These are phyloP conservation scores for Argyra leucocephala DNA, from an alignment of 2,888 invertebrate species.

Conservation along the genomic window DNA sequence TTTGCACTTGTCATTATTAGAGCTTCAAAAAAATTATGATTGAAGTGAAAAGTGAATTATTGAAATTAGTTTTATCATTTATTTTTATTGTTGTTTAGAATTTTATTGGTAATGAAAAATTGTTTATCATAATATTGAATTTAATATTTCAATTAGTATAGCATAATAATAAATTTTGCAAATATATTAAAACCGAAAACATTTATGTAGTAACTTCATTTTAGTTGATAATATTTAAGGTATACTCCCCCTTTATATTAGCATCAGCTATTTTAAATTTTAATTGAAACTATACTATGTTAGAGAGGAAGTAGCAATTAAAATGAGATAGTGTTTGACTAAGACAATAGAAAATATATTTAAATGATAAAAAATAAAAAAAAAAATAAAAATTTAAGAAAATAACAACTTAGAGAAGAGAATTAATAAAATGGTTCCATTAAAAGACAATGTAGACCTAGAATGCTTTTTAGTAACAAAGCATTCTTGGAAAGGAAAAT, in stretches of 20 bases:
- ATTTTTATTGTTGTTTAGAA: neutral
- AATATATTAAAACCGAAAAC: too few species aligned
- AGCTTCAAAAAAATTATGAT: neutral
- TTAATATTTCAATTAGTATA: too few species aligned
- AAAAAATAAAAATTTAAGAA: neutral
- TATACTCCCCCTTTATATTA: neutral
- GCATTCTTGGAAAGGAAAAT: constrained; percentile 99
- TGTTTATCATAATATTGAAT: neutral
- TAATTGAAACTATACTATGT: neutral
- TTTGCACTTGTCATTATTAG: neutral
- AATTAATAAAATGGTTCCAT: constrained; percentile 33
- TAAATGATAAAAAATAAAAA: neutral
- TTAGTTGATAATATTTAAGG: neutral
- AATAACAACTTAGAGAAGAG: constrained; percentile 15
- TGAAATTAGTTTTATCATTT: neutral
- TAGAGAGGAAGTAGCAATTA: neutral
- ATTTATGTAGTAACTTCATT: too few species aligned
- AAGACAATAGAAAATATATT: neutral
- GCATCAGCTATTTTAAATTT: neutral
- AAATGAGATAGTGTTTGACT: constrained; percentile 1
- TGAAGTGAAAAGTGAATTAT: neutral
- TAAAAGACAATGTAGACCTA: constrained; percentile 85
- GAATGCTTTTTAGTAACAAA: constrained; percentile 95
- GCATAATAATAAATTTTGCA: too few species aligned
- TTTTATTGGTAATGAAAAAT: neutral